Percentiles rank a stretch among this genome's conserved stretches.
phyloP scores from a whole-genome alignment of 2,113 vertebrate genomes.

The Laticauda colubrina region DNA sequence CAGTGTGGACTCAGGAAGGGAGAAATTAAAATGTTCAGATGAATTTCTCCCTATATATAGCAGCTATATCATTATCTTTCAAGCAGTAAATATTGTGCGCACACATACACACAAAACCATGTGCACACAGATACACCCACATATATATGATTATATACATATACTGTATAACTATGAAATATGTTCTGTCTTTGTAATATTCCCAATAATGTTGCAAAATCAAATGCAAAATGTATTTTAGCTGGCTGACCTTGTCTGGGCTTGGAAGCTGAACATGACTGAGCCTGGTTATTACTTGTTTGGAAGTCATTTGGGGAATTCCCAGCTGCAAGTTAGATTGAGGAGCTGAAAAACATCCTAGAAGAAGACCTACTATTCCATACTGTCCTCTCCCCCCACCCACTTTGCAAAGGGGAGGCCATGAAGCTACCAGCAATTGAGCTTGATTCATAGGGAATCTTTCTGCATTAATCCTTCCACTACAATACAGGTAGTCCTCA shows the following conservation, averaged over 20 bases:
- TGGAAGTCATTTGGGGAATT: background rate
- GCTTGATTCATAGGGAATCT: background rate
- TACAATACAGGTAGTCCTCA: background rate
- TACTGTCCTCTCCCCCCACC: background rate
- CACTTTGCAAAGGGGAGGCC: background rate
- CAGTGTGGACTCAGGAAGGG: background rate
- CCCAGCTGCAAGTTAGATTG: background rate
- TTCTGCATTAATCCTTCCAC: background rate
- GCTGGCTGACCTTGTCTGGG: background rate
- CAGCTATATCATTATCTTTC: background rate
- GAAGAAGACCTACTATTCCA: background rate
- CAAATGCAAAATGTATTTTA: background rate
- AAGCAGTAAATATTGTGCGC: background rate
- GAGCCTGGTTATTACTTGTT: background rate
- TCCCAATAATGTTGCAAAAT: background rate
- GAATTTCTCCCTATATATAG: background rate
- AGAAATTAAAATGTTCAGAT: background rate
- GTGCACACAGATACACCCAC: no score
- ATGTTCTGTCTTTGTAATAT: background rate
- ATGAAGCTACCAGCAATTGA: background rate
- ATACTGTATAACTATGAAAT: background rate
- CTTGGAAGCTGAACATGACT: background rate
- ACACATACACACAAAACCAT: background rate
- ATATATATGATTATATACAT: no score
- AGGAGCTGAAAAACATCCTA: background rate